These are phyloP conservation scores for Branchipolynoe longqiensis DNA, from an alignment of 2,888 invertebrate species.

Conservation along the genomic window DNA sequence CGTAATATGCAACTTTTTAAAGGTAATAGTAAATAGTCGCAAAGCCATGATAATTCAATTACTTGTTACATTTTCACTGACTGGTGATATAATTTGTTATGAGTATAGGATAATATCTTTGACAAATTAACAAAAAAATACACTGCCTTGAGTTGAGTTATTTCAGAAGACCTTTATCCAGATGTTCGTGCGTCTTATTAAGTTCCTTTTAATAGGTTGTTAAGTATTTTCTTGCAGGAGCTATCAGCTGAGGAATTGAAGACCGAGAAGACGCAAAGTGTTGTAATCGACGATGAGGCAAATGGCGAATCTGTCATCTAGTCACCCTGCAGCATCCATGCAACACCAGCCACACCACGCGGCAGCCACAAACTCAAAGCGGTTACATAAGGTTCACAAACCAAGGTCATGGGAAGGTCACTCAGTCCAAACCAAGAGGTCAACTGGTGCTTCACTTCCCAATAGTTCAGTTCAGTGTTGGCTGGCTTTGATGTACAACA, in stretches of 20 bases:
- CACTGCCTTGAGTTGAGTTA: too few relatives aligned
- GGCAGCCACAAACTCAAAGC: not conserved
- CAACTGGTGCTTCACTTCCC: slow-evolving; percentile 12
- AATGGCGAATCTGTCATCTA: slow-evolving; percentile 43
- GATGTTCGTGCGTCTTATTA: not conserved
- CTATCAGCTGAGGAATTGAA: not conserved
- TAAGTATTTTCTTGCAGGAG: slow-evolving; percentile 4
- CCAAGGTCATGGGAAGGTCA: slow-evolving; percentile 14
- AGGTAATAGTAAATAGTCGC: not conserved
- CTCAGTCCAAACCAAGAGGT: not conserved
- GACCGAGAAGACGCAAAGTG: not conserved
- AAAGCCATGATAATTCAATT: too few relatives aligned
- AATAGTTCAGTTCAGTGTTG: too few relatives aligned
- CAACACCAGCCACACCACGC: slow-evolving; percentile 3
- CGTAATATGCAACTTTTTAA: not conserved
- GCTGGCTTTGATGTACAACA: too few relatives aligned
- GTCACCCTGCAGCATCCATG: not conserved
- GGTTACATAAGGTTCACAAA: slow-evolving; percentile 17
- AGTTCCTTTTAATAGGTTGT: not conserved
- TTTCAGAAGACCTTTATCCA: not conserved
- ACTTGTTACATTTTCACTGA: too few relatives aligned
- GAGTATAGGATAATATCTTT: too few relatives aligned
- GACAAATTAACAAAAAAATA: too few relatives aligned
- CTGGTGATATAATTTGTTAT: too few relatives aligned
- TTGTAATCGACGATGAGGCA: slow-evolving; percentile 21